Conservation (phyloP, 2,888 invertebrate genomes). For the Mylabris sibirica region DNA sequence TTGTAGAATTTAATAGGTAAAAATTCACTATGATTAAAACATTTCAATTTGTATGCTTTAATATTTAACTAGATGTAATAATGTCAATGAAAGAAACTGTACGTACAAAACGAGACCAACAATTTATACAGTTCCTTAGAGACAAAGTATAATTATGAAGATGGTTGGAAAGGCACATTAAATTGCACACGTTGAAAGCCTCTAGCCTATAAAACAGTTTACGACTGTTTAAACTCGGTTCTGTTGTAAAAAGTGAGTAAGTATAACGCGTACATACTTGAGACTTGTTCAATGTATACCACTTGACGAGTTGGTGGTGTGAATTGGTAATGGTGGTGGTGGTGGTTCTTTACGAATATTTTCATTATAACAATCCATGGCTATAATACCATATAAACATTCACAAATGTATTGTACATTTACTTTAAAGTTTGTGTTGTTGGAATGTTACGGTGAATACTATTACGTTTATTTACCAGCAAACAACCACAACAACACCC, state of each 20-base stretch:
- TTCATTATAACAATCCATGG: slow-evolving; percentile 24
- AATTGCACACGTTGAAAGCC: slow-evolving; percentile 58
- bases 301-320: slow-evolving; percentile 1
- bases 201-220: slow-evolving; percentile 58
- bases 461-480: background rate
- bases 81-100: slow-evolving; percentile 33
- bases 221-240: slow-evolving; percentile 55
- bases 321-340: slow-evolving; percentile 21
- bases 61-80: background rate
- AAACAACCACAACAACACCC: background rate
- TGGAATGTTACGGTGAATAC: background rate
- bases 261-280: slow-evolving; percentile 12
- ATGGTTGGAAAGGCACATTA: slow-evolving; percentile 56
- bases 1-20: background rate
- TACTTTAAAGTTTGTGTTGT: background rate
- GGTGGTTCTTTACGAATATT: slow-evolving; percentile 31
- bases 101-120: slow-evolving; percentile 44
- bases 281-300: slow-evolving; percentile 12
- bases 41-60: background rate
- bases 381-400: background rate
- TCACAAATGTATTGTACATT: slow-evolving; percentile 2
- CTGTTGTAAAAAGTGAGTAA: slow-evolving; percentile 37
- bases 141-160: slow-evolving; percentile 58
- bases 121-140: slow-evolving; percentile 54
- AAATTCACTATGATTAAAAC: background rate